phyloP scores from a whole-genome alignment of 2,113 vertebrate species.

The Muscicapa adusta region DNA sequence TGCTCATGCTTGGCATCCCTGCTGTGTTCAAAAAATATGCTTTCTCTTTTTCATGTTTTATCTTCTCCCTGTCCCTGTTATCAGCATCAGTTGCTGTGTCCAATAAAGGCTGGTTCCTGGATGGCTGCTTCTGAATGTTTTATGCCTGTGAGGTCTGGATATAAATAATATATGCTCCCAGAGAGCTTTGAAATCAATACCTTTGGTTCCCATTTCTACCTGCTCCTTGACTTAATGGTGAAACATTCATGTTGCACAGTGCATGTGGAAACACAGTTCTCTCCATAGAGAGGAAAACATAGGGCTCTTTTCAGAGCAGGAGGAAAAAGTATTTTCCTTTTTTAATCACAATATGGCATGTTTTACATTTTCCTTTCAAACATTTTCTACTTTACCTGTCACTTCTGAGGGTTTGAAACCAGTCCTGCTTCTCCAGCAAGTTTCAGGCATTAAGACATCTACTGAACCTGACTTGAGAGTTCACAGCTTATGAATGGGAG shows the following conservation, averaged over 20 bases:
- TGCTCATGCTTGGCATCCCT: not conserved
- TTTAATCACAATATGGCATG: not conserved
- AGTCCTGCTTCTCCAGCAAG: not conserved
- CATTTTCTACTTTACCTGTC: not conserved
- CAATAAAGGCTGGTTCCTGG: not conserved
- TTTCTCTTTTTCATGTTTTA: not conserved
- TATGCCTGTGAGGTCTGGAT: not conserved
- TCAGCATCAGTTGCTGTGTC: not conserved
- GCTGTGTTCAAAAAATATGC: not conserved
- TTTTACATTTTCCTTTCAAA: not conserved
- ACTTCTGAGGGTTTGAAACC: not conserved
- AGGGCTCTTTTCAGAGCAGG: not conserved
- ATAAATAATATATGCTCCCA: not conserved
- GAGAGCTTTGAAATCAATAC: not conserved
- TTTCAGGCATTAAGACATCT: not conserved
- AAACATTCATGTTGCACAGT: not conserved
- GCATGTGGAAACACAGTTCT: not conserved
- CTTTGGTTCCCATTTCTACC: not conserved
- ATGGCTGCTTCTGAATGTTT: not conserved
- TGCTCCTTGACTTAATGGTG: not conserved
- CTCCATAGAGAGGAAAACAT: not conserved
- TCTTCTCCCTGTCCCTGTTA: not conserved
- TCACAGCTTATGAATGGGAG: not conserved
- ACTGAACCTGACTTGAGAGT: not conserved
- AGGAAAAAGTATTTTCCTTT: not conserved